A percentile compares a stretch with the other conserved stretches of the same genome.
Conservation (phyloP, 2,888 invertebrate genomes). For the Amorpha juglandis region DNA sequence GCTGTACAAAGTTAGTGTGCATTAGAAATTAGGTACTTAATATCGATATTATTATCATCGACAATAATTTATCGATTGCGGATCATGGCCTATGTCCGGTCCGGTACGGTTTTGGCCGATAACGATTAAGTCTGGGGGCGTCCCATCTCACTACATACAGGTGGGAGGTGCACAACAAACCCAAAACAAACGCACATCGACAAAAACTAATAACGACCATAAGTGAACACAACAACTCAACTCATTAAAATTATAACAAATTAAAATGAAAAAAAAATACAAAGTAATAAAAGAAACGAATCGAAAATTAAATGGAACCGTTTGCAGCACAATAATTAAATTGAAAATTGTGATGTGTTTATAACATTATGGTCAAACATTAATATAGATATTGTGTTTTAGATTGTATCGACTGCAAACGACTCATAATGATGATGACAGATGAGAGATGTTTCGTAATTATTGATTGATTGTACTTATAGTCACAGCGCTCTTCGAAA, state of each 20-base stretch:
- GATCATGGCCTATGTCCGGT: conserved; percentile 1
- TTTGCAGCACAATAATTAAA: conserved; percentile 47
- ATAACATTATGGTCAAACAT: not conserved
- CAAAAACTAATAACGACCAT: conserved; percentile 56
- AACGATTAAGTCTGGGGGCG: conserved; percentile 28
- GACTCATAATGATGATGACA: conserved; percentile 57
- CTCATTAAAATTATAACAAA: conserved; percentile 51
- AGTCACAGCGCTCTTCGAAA: conserved; percentile 2
- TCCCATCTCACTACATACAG: conserved; percentile 43
- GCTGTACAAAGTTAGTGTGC: not conserved
- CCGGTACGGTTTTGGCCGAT: conserved; percentile 32
- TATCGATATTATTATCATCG: no score
- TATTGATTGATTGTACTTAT: conserved; percentile 18
- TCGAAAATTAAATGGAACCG: conserved; percentile 47
- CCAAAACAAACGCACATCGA: conserved; percentile 60
- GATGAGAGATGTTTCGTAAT: conserved; percentile 54
- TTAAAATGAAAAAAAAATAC: conserved; percentile 43
- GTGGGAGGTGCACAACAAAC: conserved; percentile 69
- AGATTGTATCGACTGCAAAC: conserved; percentile 44
- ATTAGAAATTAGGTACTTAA: not conserved
- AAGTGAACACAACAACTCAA: conserved; percentile 60
- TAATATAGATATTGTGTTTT: not conserved
- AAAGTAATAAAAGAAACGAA: conserved; percentile 51
- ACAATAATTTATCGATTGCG: not conserved
- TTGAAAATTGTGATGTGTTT: not conserved